Base-by-base conservation (phyloP, 2,113 vertebrate species). In the Corythoichthys intestinalis region DNA sequence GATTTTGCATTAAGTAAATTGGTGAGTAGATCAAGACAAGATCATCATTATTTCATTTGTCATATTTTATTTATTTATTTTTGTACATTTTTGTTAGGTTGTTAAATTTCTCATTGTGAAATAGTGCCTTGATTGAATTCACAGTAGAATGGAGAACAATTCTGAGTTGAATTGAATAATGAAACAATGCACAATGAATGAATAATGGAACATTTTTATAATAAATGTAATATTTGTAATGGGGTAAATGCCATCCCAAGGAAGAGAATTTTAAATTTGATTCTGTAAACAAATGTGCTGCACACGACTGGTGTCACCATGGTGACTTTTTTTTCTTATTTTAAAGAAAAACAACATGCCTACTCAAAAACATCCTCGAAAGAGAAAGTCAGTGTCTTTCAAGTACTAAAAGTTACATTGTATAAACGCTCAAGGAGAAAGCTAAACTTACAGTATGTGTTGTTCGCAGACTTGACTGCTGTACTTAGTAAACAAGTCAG, bases 401-500 rank as follows among this genome's bases (percentile, higher is more conserved):
- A 39, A 60, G 37, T 15, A 34, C 41, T 63, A 6, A 63, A 34
- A 13, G n/a, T 47, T 47, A 13, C 20, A 28, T 47, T 63, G 41
- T 12, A 48, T 8, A 0, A n/a, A 4, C 14, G 44, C 44, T 58
- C 28, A 14, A 34, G 12, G 11, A 15, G 4, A 14, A 47, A 28
- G 41, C 20, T 34, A 63, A 34, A 12, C n/a, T 12, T 28, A 17
- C 20, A 28, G 10, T 13, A n/a, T 53, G 53, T 46, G n/a, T 6
- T 47, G 6, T 34, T 14, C 17, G 20, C 38, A n/a, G n/a, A 46
- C 15, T 63, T 12, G 20, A 47, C 20, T 63, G 12, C 13, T 1
- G 60, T 35, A 48, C 15, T 49, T 50, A 41, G 20, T 48, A 66
- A 77, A 81, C 61, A 71, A 52, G 59, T 54, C 13, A 61, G 35